A percentile compares a stretch with the other conserved stretches of the same genome.
Conservation (phyloP, 2,797 vertebrate species). For the Sebastes aleutianus region DNA sequence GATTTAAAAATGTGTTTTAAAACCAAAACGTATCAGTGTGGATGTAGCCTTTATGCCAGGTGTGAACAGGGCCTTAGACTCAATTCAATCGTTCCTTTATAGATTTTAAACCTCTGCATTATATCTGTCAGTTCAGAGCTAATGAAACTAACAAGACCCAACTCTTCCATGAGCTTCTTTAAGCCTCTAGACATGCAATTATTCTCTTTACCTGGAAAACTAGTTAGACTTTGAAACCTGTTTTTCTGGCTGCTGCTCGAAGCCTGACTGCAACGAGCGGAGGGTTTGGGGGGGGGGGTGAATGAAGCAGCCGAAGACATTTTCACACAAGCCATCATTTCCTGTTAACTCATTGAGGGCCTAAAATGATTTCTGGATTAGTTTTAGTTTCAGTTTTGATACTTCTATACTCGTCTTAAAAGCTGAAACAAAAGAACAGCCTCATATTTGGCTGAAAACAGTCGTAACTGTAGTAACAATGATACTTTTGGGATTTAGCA, state of each 20-base stretch:
- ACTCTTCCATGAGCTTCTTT: neutral
- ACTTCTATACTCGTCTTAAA: neutral
- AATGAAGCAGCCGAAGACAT: neutral
- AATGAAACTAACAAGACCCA: neutral
- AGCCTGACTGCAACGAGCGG: neutral
- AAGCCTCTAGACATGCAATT: constrained; percentile 12
- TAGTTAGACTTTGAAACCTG: constrained; percentile 31
- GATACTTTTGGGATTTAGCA: neutral
- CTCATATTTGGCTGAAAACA: neutral
- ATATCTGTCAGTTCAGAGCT: neutral
- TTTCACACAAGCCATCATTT: neutral
- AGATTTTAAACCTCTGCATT: too few species aligned
- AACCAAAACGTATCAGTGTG: too few species aligned
- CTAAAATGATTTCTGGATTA: neutral
- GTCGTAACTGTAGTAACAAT: neutral
- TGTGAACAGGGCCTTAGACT: too few species aligned
- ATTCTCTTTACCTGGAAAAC: constrained; percentile 22
- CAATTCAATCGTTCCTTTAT: too few species aligned
- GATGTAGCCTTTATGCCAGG: neutral
- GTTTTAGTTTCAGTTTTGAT: neutral
- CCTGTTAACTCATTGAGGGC: neutral
- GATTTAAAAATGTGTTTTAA: too few species aligned
- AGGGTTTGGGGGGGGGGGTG: neutral
- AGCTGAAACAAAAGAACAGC: neutral
- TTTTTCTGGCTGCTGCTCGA: constrained; percentile 34